Percentiles rank a stretch among this genome's conserved stretches.
Conservation (phyloP, 2,797 vertebrate species). For the Muscicapa striata region DNA sequence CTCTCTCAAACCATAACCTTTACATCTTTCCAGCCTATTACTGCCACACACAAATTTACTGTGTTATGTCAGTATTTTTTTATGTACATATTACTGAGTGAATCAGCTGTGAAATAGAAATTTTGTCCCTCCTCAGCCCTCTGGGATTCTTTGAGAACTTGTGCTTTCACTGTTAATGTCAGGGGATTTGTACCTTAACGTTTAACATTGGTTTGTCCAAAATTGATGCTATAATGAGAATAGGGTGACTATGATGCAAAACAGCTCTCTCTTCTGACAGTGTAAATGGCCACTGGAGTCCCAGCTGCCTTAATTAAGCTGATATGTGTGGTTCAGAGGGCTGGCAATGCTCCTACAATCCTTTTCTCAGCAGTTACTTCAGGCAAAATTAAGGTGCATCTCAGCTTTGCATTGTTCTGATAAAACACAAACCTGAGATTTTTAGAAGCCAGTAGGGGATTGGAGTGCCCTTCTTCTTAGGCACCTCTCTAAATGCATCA, state of each 20-base stretch:
- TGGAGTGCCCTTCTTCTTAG: not conserved
- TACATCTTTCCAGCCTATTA: not conserved
- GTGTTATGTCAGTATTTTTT: not conserved
- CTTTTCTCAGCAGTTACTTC: not conserved
- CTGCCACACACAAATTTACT: not conserved
- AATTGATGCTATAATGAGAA: not conserved
- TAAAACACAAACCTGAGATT: not conserved
- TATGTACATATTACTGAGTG: not conserved
- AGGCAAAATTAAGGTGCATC: not conserved
- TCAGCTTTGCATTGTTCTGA: not conserved
- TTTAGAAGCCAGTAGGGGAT: not conserved
- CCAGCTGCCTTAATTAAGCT: not conserved
- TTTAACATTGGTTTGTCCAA: not conserved
- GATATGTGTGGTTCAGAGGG: not conserved
- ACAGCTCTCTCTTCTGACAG: not conserved
- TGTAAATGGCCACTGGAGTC: not conserved
- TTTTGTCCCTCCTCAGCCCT: not conserved
- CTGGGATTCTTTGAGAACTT: not conserved
- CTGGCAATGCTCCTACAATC: not conserved
- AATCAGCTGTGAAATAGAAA: not conserved
- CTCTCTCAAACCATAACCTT: not conserved
- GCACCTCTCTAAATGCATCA: not conserved
- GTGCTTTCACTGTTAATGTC: not conserved
- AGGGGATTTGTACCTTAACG: not conserved
- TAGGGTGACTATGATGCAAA: not conserved